These are phyloP conservation scores for Chaenocephalus aceratus DNA, from an alignment of 2,113 vertebrate genomes.

Conservation along the genomic window DNA sequence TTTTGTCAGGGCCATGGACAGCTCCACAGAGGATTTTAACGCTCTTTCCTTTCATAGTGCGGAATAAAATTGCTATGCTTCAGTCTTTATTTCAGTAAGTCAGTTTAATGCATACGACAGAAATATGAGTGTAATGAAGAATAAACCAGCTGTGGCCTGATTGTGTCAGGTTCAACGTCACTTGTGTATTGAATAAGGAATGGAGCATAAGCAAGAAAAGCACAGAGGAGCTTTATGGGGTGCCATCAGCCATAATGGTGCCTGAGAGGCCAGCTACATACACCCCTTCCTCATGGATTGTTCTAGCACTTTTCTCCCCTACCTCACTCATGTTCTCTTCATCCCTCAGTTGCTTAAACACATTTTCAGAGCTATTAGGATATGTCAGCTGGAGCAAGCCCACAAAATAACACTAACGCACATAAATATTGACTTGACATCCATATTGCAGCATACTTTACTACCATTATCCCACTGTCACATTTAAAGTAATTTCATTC, in stretches of 20 bases:
- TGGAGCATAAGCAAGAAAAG: constrained; percentile 54
- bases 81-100: constrained; percentile 52
- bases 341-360: constrained; percentile 60
- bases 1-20: constrained; percentile 57
- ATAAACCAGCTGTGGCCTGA: constrained; percentile 73
- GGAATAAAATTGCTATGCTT: constrained; percentile 45
- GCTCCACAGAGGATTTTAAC: constrained; percentile 44
- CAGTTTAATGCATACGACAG: constrained; percentile 45
- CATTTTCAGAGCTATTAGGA: constrained; percentile 69
- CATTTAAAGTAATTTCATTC: constrained; percentile 56
- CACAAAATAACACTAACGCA: constrained; percentile 19
- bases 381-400: constrained; percentile 57
- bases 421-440: constrained; percentile 60
- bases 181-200: constrained; percentile 56
- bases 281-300: constrained; percentile 52
- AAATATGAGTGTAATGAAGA: constrained; percentile 61
- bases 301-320: constrained; percentile 43
- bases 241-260: constrained; percentile 75
- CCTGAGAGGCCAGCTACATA: constrained; percentile 66
- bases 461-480: constrained; percentile 50
- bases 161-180: constrained; percentile 76
- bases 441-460: constrained; percentile 46
- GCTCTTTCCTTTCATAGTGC: constrained; percentile 32
- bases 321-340: constrained; percentile 29
- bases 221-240: constrained; percentile 60